phyloP scores from a whole-genome alignment of 2,888 invertebrate species.

The Frankliniella fusca region DNA sequence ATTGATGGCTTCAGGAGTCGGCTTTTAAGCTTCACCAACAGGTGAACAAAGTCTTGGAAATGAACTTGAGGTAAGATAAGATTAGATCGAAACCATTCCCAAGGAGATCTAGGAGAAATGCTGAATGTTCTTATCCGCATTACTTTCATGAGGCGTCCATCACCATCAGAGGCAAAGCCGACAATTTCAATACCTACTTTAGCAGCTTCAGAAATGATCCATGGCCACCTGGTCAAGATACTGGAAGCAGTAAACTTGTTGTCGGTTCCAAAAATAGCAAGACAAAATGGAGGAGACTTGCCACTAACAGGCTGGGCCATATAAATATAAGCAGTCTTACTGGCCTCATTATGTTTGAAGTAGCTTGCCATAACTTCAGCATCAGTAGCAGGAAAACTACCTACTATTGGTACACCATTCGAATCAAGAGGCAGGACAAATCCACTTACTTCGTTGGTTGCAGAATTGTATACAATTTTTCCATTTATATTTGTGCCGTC shows the following conservation, averaged over 20 bases:
- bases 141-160: not conserved
- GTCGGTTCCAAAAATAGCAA: constrained; percentile 33
- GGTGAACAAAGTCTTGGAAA: not conserved
- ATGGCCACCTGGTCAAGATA: not conserved
- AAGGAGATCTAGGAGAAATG: not conserved
- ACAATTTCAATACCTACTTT: not conserved
- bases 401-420: not conserved
- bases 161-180: not conserved
- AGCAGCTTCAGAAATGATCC: not conserved
- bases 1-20: not conserved
- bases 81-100: not conserved
- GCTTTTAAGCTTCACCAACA: not conserved
- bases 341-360: constrained; percentile 32
- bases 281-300: constrained; percentile 37
- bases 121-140: not conserved
- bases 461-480: constrained; percentile 37
- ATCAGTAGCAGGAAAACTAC: constrained; percentile 32
- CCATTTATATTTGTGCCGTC: constrained; percentile 40
- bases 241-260: not conserved
- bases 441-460: constrained; percentile 39
- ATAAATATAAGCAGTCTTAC: constrained; percentile 36
- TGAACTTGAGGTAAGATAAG: not conserved
- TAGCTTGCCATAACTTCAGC: constrained; percentile 32
- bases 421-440: constrained; percentile 39
- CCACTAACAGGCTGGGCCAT: constrained; percentile 36